Percentiles rank a stretch among this genome's conserved stretches.
Conservation (phyloP, 1,140 invertebrate species). For the Atta colombica region DNA sequence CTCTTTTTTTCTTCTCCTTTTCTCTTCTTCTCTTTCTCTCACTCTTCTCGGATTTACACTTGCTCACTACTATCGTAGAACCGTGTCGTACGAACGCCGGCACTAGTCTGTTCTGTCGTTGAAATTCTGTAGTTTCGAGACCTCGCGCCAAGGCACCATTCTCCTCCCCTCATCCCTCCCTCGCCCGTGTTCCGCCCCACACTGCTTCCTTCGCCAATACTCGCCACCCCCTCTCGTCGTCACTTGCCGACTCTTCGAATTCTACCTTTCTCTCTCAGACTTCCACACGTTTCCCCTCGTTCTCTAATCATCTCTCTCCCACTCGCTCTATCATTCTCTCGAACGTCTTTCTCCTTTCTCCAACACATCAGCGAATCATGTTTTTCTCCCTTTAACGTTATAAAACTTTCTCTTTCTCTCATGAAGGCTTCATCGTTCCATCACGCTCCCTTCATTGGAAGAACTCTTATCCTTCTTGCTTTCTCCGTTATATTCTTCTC, state of each 20-base stretch:
- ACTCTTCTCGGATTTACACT: constrained; percentile 33
- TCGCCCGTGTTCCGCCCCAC: constrained; percentile 43
- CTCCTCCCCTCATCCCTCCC: constrained; percentile 56
- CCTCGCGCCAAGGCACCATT: constrained; percentile 78
- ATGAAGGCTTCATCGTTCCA: constrained; percentile 24
- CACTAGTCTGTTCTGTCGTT: constrained; percentile 79
- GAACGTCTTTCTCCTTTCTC: constrained; percentile 53
- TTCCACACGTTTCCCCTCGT: constrained; percentile 21
- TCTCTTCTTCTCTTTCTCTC: background rate
- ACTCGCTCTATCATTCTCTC: constrained; percentile 40
- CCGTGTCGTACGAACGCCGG: constrained; percentile 79
- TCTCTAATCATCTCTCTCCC: constrained; percentile 10
- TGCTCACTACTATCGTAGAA: constrained; percentile 55
- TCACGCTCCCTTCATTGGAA: constrained; percentile 30
- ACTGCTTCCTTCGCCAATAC: constrained; percentile 56
- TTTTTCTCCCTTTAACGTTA: constrained; percentile 42
- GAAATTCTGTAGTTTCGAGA: constrained; percentile 81
- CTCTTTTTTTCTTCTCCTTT: background rate
- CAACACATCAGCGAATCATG: constrained; percentile 1
- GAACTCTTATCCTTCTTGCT: constrained; percentile 14
- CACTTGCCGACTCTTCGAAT: constrained; percentile 66
- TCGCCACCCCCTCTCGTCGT: constrained; percentile 59
- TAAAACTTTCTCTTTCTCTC: constrained; percentile 37
- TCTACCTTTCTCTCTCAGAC: constrained; percentile 40
- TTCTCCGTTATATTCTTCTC: background rate